These are phyloP conservation scores for Coturnix japonica DNA, from an alignment of 2,113 vertebrate species.

Conservation along the genomic window DNA sequence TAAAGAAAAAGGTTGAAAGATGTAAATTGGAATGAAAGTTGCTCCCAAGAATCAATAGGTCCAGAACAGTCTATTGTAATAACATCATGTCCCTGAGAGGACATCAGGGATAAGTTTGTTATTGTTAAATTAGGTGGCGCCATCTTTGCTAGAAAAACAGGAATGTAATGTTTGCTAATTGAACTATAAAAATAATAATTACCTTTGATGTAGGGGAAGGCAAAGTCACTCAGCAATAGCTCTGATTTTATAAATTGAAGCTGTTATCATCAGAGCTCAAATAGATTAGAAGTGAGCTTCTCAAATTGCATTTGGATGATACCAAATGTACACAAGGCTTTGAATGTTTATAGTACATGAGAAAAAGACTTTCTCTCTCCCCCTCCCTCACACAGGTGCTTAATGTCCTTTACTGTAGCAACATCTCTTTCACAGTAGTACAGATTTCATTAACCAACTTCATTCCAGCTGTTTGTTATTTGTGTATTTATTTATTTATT, in stretches of 20 bases:
- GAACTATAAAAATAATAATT: conserved; percentile 82
- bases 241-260: conserved; percentile 73
- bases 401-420: background rate
- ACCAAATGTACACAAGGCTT: background rate
- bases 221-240: conserved; percentile 65
- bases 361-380: background rate
- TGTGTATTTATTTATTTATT: background rate
- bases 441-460: background rate
- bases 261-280: conserved; percentile 69
- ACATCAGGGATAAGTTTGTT: conserved; percentile 59
- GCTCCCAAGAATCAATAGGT: conserved; percentile 63
- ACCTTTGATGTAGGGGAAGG: conserved; percentile 73
- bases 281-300: conserved; percentile 63
- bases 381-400: background rate
- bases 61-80: conserved; percentile 63
- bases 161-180: conserved; percentile 78
- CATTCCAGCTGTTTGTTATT: background rate
- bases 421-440: background rate
- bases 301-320: conserved; percentile 46
- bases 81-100: conserved; percentile 52
- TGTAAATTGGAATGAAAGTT: conserved; percentile 42
- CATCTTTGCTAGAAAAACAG: conserved; percentile 70
- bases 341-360: background rate
- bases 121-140: conserved; percentile 66
- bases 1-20: conserved; percentile 50